Evolutionary conservation across 2,888 invertebrate genomes (phyloP).

Genomic region (Dusona sp.): DNA sequence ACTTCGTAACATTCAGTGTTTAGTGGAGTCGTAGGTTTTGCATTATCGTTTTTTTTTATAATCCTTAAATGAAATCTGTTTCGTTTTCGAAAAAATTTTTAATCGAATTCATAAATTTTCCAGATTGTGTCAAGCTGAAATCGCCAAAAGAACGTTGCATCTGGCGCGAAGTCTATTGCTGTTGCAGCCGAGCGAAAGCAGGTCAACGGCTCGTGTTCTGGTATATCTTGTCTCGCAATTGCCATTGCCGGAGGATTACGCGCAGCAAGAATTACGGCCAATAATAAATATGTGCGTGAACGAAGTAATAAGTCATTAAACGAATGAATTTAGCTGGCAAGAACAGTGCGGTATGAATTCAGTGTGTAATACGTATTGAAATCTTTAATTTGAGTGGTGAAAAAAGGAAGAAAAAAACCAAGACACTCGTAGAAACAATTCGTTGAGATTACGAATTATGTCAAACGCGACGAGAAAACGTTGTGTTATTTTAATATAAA

Average conservation of each 20-base stretch:
- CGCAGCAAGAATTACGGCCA: constrained; percentile 85
- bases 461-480: constrained; percentile 29
- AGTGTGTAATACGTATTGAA: constrained; percentile 11
- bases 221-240: constrained; percentile 85
- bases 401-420: constrained; percentile 16
- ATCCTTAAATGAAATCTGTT: too few relatives aligned
- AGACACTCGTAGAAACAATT: constrained; percentile 7
- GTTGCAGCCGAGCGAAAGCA: constrained; percentile 80
- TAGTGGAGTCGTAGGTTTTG: too few relatives aligned
- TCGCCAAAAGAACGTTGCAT: constrained; percentile 86
- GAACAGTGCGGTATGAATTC: constrained; percentile 23
- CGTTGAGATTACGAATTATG: background rate
- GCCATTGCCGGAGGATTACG: constrained; percentile 87
- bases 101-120: constrained; percentile 56
- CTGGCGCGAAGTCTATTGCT: constrained; percentile 85
- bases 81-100: too few relatives aligned
- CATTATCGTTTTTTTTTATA: too few relatives aligned
- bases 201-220: constrained; percentile 79
- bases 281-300: constrained; percentile 79
- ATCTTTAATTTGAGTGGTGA: constrained; percentile 37
- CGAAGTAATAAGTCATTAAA: constrained; percentile 69
- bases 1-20: too few relatives aligned
- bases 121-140: constrained; percentile 87
- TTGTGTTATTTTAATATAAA: constrained; percentile 26
- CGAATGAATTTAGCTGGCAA: background rate